Base-by-base conservation (phyloP, 2,888 invertebrate species). In the Gari tellinella region DNA sequence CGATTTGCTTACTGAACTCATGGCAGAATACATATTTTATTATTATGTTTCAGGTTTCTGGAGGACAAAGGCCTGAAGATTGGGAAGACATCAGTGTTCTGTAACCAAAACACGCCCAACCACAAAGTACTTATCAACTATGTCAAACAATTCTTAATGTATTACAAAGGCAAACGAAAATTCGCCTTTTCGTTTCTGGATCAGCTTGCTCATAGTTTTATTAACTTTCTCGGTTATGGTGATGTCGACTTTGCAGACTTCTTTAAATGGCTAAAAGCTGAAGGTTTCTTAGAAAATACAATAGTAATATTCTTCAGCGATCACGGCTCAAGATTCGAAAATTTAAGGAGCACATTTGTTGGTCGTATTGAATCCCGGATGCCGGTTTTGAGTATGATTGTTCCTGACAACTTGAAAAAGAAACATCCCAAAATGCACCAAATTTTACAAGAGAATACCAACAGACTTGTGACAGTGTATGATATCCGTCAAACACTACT, bases 261-360 rank as follows among this genome's bases (percentile, higher is more conserved):
- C 86, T 91, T 97, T 60, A 90, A 92, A 69, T 90, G 92, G 62
- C 57, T 86, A 56, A 92, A 94, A 58, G 57, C 72, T 0, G 73
- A 78, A 17, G 86, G 88, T 7, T 75, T 79, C 26, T 72, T 90
- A 0, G 73, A 86, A 12, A 88, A 88, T 68, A 85, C 88, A 0
- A 66, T 88, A 1, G 49, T 90, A 0, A 53, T 90, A 12, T 86
- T 87, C 51, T 90, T 97, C 93, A 97, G 97, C 90, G 98, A 98
- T 89, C 98, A 98, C 87, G 98, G 98, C 0, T 95, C 97, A 65
- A 93, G 97, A 68, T 97, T 96, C 95, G 97, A 97, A 1, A 94
- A 93, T 2, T 96, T 97, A 82, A 94, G 97, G 10, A 93, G 94
- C 80, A 97, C 97, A 0, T 96, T 95, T 91, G 96, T 97, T 46